These are phyloP conservation scores for Brachyhypopomus gauderio DNA, from an alignment of 2,113 vertebrate species.

Conservation along the genomic window DNA sequence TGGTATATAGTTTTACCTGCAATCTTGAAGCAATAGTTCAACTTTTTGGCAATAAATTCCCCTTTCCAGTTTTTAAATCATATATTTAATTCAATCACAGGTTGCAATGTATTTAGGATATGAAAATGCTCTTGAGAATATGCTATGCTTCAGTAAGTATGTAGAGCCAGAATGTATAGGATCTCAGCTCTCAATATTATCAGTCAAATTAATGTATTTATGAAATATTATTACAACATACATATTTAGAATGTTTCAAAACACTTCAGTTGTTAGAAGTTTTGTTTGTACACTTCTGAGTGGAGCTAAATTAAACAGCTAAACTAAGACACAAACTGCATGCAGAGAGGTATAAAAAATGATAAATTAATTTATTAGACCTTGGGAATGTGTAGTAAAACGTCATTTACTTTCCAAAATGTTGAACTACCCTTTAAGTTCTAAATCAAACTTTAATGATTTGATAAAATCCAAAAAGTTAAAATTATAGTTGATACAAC, in stretches of 20 bases:
- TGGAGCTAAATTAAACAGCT: not conserved
- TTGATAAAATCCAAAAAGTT: conserved; percentile 81
- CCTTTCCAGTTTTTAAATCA: not conserved
- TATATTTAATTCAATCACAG: too few relatives aligned
- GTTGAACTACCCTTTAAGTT: conserved; percentile 66
- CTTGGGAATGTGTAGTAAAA: not conserved
- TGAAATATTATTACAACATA: not conserved
- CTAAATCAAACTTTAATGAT: conserved; percentile 73
- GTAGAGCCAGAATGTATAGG: not conserved
- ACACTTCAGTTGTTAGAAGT: not conserved
- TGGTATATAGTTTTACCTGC: conserved; percentile 87
- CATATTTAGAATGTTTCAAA: not conserved
- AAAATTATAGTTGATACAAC: conserved; percentile 91
- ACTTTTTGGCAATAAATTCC: conserved; percentile 3
- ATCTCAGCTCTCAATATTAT: not conserved
- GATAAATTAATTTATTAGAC: not conserved
- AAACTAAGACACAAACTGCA: conserved; percentile 8
- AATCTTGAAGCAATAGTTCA: conserved; percentile 46
- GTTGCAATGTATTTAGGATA: too few relatives aligned
- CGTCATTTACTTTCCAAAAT: not conserved
- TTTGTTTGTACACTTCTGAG: not conserved
- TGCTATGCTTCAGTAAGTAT: not conserved
- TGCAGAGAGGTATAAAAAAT: conserved; percentile 10
- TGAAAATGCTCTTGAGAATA: not conserved
- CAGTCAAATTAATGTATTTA: not conserved